A percentile compares a stretch with the other conserved stretches of the same genome.
Evolutionary conservation across 64 coral and sea anemone genomes (phyloP).

Genomic region (Montipora efflorescens): DNA sequence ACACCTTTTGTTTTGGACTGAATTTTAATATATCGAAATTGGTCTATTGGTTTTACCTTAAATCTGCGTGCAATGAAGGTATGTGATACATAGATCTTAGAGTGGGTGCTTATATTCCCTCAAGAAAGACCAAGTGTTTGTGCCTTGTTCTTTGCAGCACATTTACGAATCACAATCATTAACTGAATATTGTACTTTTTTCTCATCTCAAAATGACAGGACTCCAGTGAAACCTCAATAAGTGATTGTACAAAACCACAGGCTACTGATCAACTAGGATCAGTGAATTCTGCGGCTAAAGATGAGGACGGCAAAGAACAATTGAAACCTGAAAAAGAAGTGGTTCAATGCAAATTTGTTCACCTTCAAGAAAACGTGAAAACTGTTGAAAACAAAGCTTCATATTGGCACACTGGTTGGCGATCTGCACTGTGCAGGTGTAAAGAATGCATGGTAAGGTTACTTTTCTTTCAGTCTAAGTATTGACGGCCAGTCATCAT

Average conservation of each 20-base stretch:
- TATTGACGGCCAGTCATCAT: background rate
- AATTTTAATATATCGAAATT: too few relatives aligned
- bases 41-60: too few relatives aligned
- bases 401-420: constrained; percentile 92
- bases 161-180: too few relatives aligned
- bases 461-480: background rate
- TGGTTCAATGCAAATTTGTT: constrained; percentile 67
- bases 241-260: background rate
- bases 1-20: too few relatives aligned
- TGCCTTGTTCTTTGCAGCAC: too few relatives aligned
- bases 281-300: background rate
- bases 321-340: constrained; percentile 11
- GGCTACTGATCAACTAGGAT: background rate
- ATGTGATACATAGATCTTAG: too few relatives aligned
- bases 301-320: background rate
- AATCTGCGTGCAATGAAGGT: too few relatives aligned
- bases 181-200: too few relatives aligned
- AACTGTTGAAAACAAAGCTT: constrained; percentile 36
- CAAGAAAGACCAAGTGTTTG: too few relatives aligned
- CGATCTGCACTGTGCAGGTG: constrained; percentile 87
- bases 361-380: constrained; percentile 67
- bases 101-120: too few relatives aligned
- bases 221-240: background rate
- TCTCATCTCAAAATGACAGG: background rate
- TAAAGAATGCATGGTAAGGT: constrained; percentile 74